Evolutionary conservation across 2,113 vertebrate genomes (phyloP).

Genomic region (Oncorhynchus kisutch): DNA sequence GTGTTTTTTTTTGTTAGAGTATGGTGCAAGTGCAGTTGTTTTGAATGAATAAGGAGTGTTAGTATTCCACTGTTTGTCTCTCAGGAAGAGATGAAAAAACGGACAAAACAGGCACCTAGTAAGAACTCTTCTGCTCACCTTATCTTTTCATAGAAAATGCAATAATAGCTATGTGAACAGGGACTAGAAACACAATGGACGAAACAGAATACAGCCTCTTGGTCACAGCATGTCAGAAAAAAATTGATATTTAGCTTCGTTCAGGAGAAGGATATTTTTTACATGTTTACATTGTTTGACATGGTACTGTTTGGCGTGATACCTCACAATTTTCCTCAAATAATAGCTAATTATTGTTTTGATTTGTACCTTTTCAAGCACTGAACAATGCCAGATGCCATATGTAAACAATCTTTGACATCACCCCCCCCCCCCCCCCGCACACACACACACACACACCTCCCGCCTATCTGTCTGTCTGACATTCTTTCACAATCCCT

Average conservation of each 20-base stretch:
- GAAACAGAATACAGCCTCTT: not conserved
- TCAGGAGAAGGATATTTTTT: not conserved
- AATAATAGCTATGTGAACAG: not conserved
- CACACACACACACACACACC: not conserved
- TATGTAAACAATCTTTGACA: slow-evolving; percentile 45
- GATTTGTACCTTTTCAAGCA: not conserved
- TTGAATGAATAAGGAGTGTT: slow-evolving; percentile 16
- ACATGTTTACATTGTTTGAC: not conserved
- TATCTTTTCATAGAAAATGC: not conserved
- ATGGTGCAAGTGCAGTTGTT: slow-evolving; percentile 16
- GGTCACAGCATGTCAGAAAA: not conserved
- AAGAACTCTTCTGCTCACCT: not conserved
- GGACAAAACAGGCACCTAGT: slow-evolving; percentile 28
- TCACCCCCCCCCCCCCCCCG: slow-evolving; percentile 14
- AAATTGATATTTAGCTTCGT: slow-evolving; percentile 8
- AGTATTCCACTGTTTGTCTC: slow-evolving; percentile 38
- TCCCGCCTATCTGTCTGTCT: slow-evolving; percentile 32
- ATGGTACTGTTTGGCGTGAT: no score
- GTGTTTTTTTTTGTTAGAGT: slow-evolving; percentile 29
- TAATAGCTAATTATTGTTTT: slow-evolving; percentile 2
- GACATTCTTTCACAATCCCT: slow-evolving; percentile 37
- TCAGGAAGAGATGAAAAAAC: slow-evolving; percentile 23
- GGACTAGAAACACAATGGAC: not conserved
- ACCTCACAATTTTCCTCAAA: no score
- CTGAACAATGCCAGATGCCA: slow-evolving; percentile 11